A percentile compares a stretch with the other conserved stretches of the same genome.
Evolutionary conservation across 2,113 vertebrate genomes (phyloP).

Genomic region (Pteronura brasiliensis): DNA sequence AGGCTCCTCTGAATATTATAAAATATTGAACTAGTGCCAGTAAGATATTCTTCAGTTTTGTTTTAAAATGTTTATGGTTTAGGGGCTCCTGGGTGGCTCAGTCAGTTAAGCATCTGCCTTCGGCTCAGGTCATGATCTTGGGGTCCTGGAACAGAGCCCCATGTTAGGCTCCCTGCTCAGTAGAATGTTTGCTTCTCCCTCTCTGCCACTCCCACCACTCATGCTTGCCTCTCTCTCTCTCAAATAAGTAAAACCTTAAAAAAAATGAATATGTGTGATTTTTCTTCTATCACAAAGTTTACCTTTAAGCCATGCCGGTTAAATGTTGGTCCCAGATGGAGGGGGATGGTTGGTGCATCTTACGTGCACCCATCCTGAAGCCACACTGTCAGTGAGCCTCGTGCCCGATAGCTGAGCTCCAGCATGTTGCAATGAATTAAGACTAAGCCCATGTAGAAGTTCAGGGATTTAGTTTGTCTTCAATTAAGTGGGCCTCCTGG

Average conservation of each 20-base stretch:
- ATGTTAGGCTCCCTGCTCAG: background rate
- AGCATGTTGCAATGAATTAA: background rate
- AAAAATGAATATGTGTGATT: background rate
- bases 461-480: background rate
- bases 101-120: background rate
- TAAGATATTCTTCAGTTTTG: background rate
- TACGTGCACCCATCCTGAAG: background rate
- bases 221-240: background rate
- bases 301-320: background rate
- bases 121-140: background rate
- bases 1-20: background rate
- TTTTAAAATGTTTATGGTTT: background rate
- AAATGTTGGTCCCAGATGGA: background rate
- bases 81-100: background rate
- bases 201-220: background rate
- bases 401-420: background rate
- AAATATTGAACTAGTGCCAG: background rate
- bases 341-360: background rate
- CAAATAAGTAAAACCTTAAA: background rate
- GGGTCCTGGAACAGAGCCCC: background rate
- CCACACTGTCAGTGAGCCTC: background rate
- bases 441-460: background rate
- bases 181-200: background rate
- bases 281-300: background rate
- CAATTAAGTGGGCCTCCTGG: background rate